Conservation (phyloP, 2,888 invertebrate genomes). For the Limenitis camilla region DNA sequence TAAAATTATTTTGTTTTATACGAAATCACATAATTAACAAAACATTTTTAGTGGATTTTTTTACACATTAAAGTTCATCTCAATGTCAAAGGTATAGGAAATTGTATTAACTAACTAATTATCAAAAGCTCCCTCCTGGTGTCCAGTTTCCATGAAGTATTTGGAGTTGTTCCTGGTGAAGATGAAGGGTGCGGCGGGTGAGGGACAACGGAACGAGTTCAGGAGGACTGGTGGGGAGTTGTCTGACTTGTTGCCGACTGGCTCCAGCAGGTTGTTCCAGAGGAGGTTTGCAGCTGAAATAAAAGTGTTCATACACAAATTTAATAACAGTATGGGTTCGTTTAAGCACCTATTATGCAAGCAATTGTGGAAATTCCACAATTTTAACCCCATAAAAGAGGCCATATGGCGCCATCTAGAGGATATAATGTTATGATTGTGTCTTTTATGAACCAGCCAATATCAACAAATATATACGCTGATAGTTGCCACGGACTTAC, state of each 20-base stretch:
- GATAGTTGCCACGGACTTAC: conserved; percentile 45
- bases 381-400: too few species aligned
- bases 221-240: conserved; percentile 72
- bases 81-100: too few species aligned
- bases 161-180: conserved; percentile 77
- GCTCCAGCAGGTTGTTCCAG: conserved; percentile 83
- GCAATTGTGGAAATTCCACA: too few species aligned
- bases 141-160: conserved; percentile 41
- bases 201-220: conserved; percentile 77
- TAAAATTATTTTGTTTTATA: too few species aligned
- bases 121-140: conserved; percentile 43
- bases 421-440: too few species aligned
- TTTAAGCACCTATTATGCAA: too few species aligned
- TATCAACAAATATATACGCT: not conserved
- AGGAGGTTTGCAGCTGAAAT: conserved; percentile 78
- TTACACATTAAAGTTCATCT: too few species aligned
- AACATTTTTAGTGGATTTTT: too few species aligned
- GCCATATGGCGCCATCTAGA: too few species aligned
- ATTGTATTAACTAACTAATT: conserved; percentile 15
- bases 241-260: conserved; percentile 78
- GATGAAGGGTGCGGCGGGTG: conserved; percentile 73
- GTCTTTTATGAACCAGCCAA: too few species aligned
- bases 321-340: not conserved
- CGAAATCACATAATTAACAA: too few species aligned
- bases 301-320: not conserved